Conservation (phyloP, 2,888 invertebrate genomes). For the Falcaria lacertinaria region DNA sequence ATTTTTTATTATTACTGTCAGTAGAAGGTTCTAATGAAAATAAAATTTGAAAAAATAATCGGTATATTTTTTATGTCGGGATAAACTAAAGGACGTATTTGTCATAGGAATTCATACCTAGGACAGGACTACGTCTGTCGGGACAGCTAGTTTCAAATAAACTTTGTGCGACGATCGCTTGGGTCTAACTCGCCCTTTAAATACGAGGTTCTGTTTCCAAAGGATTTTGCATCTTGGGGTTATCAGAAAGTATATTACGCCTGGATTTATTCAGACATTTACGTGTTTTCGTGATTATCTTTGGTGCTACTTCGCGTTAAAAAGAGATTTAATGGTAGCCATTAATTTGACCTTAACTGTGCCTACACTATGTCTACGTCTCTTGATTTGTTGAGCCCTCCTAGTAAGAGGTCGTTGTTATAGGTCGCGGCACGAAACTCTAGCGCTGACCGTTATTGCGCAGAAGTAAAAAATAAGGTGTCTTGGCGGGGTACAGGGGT, state of each 20-base stretch:
- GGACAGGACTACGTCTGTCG: too few species aligned
- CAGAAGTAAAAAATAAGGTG: too few species aligned
- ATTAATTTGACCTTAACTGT: conserved; percentile 2
- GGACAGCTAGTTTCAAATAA: neutral
- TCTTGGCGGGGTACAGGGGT: too few species aligned
- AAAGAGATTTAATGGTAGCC: neutral
- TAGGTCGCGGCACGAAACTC: too few species aligned
- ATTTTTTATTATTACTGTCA: too few species aligned
- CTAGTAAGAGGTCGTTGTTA: neutral
- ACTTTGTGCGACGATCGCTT: neutral
- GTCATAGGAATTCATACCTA: too few species aligned
- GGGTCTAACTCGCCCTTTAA: neutral
- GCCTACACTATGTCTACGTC: neutral
- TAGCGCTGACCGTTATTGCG: too few species aligned
- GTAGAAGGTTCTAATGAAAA: too few species aligned
- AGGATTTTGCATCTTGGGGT: conserved; percentile 20
- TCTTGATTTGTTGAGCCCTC: neutral
- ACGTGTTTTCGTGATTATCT: conserved; percentile 13
- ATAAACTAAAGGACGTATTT: too few species aligned
- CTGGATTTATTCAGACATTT: conserved; percentile 21
- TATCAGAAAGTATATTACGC: conserved; percentile 18
- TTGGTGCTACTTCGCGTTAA: neutral
- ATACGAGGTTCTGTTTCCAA: conserved; percentile 2
- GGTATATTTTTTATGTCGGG: too few species aligned
- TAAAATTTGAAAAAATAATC: too few species aligned